Conservation (phyloP, 2,113 vertebrate genomes). For the Prinia subflava region DNA sequence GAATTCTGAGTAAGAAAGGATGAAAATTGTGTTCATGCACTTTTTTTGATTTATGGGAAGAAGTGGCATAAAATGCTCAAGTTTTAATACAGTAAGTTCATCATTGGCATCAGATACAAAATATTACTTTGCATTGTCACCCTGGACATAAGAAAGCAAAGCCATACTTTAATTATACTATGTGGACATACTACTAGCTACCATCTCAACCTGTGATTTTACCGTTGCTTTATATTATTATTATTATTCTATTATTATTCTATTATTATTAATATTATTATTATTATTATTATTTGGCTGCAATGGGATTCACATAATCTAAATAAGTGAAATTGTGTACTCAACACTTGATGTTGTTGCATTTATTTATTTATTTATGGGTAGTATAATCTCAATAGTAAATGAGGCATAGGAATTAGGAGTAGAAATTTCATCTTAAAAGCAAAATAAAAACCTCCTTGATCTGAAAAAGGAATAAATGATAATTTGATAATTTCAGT, state of each 20-base stretch:
- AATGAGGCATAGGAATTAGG: constrained; percentile 56
- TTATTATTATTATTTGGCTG: constrained; percentile 49
- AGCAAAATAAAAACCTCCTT: constrained; percentile 28
- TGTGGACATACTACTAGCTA: constrained; percentile 33
- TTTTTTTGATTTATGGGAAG: constrained; percentile 48
- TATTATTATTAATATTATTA: not conserved
- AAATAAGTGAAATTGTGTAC: constrained; percentile 58
- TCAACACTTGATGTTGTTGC: constrained; percentile 40
- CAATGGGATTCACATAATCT: constrained; percentile 64
- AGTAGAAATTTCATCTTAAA: constrained; percentile 26
- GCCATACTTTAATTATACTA: constrained; percentile 18
- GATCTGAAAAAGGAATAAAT: constrained; percentile 31
- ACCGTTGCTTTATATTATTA: constrained; percentile 35
- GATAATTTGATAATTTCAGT: not conserved
- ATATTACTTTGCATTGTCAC: not conserved
- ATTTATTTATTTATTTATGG: constrained; percentile 63
- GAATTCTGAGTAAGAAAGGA: constrained; percentile 31
- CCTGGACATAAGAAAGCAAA: constrained; percentile 58
- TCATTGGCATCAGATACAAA: constrained; percentile 15
- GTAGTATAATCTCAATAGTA: constrained; percentile 34
- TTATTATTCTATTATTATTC: not conserved
- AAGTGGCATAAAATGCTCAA: constrained; percentile 29
- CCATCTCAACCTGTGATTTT: constrained; percentile 52
- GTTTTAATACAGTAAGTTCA: constrained; percentile 1
- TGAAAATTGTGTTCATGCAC: constrained; percentile 36